Percentiles rank a stretch among this genome's conserved stretches.
Evolutionary conservation across 1,140 invertebrate species (phyloP).

Genomic region (Danaus plexippus): DNA sequence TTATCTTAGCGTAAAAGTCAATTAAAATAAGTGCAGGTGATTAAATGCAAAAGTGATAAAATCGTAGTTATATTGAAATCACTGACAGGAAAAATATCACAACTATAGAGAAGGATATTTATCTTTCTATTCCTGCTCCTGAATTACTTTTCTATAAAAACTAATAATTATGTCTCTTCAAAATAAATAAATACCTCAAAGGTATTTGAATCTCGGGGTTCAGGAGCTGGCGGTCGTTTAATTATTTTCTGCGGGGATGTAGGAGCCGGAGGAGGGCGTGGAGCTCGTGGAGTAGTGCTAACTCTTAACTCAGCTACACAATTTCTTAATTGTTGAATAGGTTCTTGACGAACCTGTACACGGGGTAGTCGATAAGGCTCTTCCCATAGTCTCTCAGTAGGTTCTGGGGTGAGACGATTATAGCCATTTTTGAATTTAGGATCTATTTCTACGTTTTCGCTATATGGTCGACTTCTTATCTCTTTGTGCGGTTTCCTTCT

Average conservation of each 20-base stretch:
- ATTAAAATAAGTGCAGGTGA: no score
- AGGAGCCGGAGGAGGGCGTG: constrained; percentile 51
- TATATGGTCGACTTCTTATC: constrained; percentile 59
- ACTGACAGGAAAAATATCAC: no score
- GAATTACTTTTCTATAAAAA: neutral
- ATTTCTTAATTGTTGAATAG: constrained; percentile 50
- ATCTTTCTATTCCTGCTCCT: no score
- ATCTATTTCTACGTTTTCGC: constrained; percentile 62
- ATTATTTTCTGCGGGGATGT: constrained; percentile 26
- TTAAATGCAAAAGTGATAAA: no score
- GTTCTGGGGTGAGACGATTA: constrained; percentile 39
- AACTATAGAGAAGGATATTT: no score
- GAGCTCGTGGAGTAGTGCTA: constrained; percentile 46
- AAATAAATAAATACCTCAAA: constrained; percentile 52
- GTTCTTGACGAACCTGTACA: constrained; percentile 53
- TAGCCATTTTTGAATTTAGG: constrained; percentile 56
- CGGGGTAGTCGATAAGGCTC: constrained; percentile 57
- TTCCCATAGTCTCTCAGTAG: constrained; percentile 50
- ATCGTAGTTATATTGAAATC: no score
- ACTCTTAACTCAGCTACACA: constrained; percentile 57
- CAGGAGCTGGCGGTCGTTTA: constrained; percentile 58
- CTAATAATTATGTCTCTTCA: neutral
- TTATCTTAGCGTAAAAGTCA: no score
- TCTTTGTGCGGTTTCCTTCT: constrained; percentile 44
- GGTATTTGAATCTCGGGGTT: constrained; percentile 60